Evolutionary conservation across 2,888 invertebrate species (phyloP).

Genomic region (Rugalucina vietnamica): DNA sequence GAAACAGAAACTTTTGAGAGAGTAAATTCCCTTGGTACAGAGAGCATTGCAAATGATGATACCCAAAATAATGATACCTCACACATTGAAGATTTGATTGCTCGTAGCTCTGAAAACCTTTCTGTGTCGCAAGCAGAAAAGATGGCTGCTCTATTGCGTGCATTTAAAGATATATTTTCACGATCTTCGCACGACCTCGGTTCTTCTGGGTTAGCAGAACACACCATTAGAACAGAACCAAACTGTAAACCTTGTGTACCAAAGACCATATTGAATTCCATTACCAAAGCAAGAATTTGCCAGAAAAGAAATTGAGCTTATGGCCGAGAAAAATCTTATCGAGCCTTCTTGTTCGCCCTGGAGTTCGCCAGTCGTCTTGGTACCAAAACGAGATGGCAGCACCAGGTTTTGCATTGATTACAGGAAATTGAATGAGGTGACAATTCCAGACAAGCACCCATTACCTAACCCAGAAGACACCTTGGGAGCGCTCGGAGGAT

Average conservation of each 20-base stretch:
- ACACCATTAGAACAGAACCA: constrained; percentile 40
- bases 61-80: too few species aligned
- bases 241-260: constrained; percentile 29
- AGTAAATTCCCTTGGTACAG: not conserved
- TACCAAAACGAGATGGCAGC: constrained; percentile 41
- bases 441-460: constrained; percentile 37
- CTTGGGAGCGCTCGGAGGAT: constrained; percentile 40
- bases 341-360: constrained; percentile 42
- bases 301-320: constrained; percentile 30
- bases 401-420: constrained; percentile 51
- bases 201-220: constrained; percentile 26
- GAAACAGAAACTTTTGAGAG: not conserved
- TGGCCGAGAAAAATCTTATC: constrained; percentile 46
- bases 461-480: constrained; percentile 49
- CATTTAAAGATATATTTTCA: constrained; percentile 35
- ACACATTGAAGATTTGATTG: not conserved
- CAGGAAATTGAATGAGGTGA: constrained; percentile 39
- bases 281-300: constrained; percentile 43
- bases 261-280: constrained; percentile 38
- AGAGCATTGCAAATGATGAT: not conserved
- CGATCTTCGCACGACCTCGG: constrained; percentile 28
- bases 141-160: not conserved
- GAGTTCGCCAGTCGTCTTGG: constrained; percentile 40
- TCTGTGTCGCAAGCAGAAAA: not conserved
- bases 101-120: not conserved